These are phyloP conservation scores for Thymelicus acteon DNA, from an alignment of 2,888 invertebrate genomes.

Conservation along the genomic window DNA sequence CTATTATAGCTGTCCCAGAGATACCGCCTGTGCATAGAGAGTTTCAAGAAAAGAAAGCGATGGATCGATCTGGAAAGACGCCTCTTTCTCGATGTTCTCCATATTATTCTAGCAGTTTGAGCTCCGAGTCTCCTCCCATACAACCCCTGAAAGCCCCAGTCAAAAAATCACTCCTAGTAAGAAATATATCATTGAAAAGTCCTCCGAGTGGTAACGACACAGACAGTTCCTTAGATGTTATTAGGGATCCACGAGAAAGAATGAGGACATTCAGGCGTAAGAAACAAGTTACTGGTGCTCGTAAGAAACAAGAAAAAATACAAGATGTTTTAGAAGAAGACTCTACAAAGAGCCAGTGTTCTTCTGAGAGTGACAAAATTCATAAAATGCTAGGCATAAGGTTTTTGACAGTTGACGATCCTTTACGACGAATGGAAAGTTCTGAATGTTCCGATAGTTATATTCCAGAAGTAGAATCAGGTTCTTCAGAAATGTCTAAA, in stretches of 20 bases:
- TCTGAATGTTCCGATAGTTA: conserved; percentile 89
- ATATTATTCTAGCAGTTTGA: conserved; percentile 90
- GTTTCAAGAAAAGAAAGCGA: conserved; percentile 72
- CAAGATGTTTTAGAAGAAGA: conserved; percentile 83
- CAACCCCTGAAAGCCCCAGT: conserved; percentile 87
- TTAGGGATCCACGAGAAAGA: conserved; percentile 88
- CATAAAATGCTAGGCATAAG: conserved; percentile 56
- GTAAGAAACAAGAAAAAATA: conserved; percentile 84
- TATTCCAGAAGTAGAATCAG: conserved; percentile 86
- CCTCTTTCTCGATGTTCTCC: conserved; percentile 89
- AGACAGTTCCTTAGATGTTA: conserved; percentile 88
- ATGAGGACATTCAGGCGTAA: conserved; percentile 88
- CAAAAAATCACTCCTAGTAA: conserved; percentile 86
- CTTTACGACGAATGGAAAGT: conserved; percentile 83
- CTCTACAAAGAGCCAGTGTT: conserved; percentile 79
- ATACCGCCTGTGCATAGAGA: conserved; percentile 76
- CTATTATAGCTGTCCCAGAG: conserved; percentile 83
- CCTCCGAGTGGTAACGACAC: conserved; percentile 91
- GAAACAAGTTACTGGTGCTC: conserved; percentile 85
- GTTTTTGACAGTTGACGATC: conserved; percentile 74
- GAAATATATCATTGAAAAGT: conserved; percentile 87
- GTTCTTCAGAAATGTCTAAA: conserved; percentile 86
- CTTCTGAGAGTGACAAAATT: conserved; percentile 79
- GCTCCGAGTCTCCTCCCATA: conserved; percentile 90
- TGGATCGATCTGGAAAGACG: conserved; percentile 79